A percentile compares a stretch with the other conserved stretches of the same genome.
Evolutionary conservation across 2,888 invertebrate genomes (phyloP).

Genomic region (Agrotis ipsilon): DNA sequence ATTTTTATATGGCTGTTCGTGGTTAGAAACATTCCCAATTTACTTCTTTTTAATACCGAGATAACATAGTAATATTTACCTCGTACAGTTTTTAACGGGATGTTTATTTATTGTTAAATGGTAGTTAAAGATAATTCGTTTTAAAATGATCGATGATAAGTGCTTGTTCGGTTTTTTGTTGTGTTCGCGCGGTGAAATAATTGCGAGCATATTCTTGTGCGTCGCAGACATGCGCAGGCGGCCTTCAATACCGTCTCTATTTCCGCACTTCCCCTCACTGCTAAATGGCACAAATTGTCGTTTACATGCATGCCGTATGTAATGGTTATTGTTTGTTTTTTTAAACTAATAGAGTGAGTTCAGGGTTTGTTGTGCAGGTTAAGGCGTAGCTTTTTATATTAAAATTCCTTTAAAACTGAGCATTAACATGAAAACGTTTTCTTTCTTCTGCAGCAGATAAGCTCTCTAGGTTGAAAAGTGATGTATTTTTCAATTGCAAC

Average conservation of each 20-base stretch:
- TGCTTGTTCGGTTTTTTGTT: conserved; percentile 75
- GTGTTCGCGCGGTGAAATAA: conserved; percentile 66
- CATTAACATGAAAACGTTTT: background rate
- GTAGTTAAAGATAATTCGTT: conserved; percentile 77
- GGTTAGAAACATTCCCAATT: conserved; percentile 63
- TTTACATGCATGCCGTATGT: conserved; percentile 18
- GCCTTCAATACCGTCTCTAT: conserved; percentile 69
- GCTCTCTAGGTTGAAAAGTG: conserved; percentile 5
- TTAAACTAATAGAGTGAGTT: conserved; percentile 7
- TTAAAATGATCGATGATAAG: conserved; percentile 78
- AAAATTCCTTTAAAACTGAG: background rate
- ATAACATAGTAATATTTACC: conserved; percentile 61
- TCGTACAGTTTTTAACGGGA: conserved; percentile 52
- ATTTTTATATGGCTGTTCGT: conserved; percentile 70
- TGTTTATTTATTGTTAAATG: conserved; percentile 68
- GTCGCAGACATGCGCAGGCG: conserved; percentile 57
- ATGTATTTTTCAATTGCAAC: conserved; percentile 32
- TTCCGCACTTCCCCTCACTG: conserved; percentile 71
- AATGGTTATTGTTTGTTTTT: conserved; percentile 32
- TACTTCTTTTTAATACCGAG: conserved; percentile 55
- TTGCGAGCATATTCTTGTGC: conserved; percentile 63
- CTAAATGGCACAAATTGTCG: conserved; percentile 57
- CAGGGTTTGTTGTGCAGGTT: conserved; percentile 37
- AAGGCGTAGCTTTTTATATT: conserved; percentile 26
- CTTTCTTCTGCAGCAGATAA: too few species aligned